Evolutionary conservation across 2,888 invertebrate species (phyloP).

Genomic region (Julus scanicus): DNA sequence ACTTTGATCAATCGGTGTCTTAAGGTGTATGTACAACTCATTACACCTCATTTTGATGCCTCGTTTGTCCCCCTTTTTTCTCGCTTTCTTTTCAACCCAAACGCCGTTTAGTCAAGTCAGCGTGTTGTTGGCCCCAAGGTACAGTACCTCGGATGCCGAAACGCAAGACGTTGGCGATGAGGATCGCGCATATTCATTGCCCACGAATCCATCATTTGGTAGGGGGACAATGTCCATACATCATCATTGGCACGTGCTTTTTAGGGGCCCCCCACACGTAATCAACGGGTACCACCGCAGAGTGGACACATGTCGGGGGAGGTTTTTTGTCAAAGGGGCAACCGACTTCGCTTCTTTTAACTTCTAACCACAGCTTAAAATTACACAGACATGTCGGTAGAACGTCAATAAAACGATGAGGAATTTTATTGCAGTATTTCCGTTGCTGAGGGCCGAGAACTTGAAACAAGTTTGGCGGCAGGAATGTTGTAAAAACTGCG

Average conservation of each 20-base stretch:
- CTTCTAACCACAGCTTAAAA: background rate
- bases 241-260: conserved; percentile 52
- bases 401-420: background rate
- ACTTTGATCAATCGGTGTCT: conserved; percentile 50
- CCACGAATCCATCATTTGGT: conserved; percentile 41
- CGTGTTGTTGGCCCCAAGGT: background rate
- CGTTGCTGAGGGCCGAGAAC: background rate
- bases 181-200: conserved; percentile 51
- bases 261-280: conserved; percentile 40
- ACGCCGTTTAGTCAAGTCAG: conserved; percentile 49
- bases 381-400: background rate
- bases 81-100: background rate
- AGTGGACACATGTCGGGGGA: conserved; percentile 40
- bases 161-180: conserved; percentile 1
- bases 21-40: conserved; percentile 48
- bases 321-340: conserved; percentile 34
- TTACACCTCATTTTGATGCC: conserved; percentile 50
- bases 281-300: conserved; percentile 45
- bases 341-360: background rate
- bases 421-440: background rate
- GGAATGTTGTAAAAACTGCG: no score
- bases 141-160: conserved; percentile 27
- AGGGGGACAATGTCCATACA: conserved; percentile 8
- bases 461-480: background rate
- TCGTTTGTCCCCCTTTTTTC: conserved; percentile 15